A percentile compares a stretch with the other conserved stretches of the same genome.
Evolutionary conservation across 2,888 invertebrate genomes (phyloP).

Genomic region (Orgyia antiqua): DNA sequence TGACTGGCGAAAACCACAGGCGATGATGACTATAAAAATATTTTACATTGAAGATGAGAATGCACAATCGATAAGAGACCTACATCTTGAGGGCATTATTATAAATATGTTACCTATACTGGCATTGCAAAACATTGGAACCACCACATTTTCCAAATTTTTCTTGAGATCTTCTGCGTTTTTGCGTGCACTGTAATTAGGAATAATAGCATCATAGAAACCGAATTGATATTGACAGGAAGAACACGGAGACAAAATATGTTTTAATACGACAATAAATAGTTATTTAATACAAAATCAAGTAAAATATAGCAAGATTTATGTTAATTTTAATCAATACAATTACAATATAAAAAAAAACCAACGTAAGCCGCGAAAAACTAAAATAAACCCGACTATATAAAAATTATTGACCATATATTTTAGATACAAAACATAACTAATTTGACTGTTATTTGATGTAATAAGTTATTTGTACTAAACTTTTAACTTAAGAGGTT

Average conservation of each 20-base stretch:
- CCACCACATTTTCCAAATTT: slow-evolving; percentile 95
- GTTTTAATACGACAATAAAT: no score
- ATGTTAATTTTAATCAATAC: no score
- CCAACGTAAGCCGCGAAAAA: no score
- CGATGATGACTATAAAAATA: slow-evolving; percentile 59
- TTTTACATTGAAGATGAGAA: slow-evolving; percentile 61
- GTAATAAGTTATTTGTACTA: no score
- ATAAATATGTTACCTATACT: slow-evolving; percentile 83
- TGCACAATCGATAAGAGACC: slow-evolving; percentile 68
- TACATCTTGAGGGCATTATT: slow-evolving; percentile 75
- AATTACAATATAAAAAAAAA: no score
- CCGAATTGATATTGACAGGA: slow-evolving; percentile 52
- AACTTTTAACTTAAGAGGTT: no score
- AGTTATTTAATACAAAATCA: no score
- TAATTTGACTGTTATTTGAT: no score
- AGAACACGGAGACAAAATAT: slow-evolving; percentile 31
- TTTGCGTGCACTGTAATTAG: slow-evolving; percentile 93
- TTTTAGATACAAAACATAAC: no score
- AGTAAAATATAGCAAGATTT: no score
- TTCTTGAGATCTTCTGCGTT: slow-evolving; percentile 95
- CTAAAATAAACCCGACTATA: no score
- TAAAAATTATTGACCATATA: no score
- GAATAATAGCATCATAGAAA: slow-evolving; percentile 77
- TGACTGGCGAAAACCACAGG: slow-evolving; percentile 65
- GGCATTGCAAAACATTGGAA: slow-evolving; percentile 98